Conservation (phyloP, 2,888 invertebrate genomes). For the Epinotia demarniana region DNA sequence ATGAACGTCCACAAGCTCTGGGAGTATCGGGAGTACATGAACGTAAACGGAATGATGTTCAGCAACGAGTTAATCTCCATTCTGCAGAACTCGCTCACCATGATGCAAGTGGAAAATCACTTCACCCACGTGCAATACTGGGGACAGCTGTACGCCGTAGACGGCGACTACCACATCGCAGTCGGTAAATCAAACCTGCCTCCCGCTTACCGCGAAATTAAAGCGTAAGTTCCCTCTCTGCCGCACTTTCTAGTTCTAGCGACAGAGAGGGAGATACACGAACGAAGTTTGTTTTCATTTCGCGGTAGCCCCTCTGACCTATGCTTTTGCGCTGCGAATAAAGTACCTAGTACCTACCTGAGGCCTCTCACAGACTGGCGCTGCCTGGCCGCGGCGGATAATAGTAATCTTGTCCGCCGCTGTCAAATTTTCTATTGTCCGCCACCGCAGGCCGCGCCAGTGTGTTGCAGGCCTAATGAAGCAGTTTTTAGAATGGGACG, state of each 20-base stretch:
- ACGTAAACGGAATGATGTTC: conserved; percentile 87
- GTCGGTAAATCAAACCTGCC: conserved; percentile 83
- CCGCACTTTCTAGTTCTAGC: too few relatives aligned
- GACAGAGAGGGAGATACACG: too few relatives aligned
- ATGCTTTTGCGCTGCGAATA: background rate
- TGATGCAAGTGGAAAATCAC: conserved; percentile 93
- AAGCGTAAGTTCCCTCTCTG: too few relatives aligned
- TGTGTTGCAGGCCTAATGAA: too few relatives aligned
- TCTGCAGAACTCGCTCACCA: conserved; percentile 90
- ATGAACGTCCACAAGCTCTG: conserved; percentile 80
- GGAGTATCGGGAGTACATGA: conserved; percentile 77
- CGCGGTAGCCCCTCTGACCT: background rate
- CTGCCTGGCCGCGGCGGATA: too few relatives aligned
- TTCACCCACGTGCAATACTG: conserved; percentile 93
- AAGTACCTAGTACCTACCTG: too few relatives aligned
- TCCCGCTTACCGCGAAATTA: background rate
- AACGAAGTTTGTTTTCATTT: too few relatives aligned
- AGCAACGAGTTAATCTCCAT: conserved; percentile 89
- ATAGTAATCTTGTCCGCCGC: too few relatives aligned
- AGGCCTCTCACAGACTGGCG: too few relatives aligned
- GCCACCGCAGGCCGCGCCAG: too few relatives aligned
- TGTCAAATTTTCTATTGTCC: too few relatives aligned
- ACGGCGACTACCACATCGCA: conserved; percentile 92
- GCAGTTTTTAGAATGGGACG: too few relatives aligned
- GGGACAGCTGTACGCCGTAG: conserved; percentile 92